Evolutionary conservation across 2,113 vertebrate genomes (phyloP).

Genomic region (Gasterosteus nipponicus): DNA sequence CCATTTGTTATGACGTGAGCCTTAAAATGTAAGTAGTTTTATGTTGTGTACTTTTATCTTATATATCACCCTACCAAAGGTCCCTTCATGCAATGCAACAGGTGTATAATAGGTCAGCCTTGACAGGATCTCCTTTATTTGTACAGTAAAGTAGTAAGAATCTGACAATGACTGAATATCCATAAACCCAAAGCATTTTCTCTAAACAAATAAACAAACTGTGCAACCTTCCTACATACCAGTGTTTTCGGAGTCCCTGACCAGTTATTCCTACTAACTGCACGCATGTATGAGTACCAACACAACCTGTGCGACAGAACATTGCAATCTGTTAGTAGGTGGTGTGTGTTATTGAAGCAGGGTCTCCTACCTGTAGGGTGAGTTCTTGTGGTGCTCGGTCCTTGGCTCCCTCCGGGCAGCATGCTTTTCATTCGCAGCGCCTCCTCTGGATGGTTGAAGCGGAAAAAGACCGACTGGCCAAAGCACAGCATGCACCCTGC

Average conservation of each 20-base stretch:
- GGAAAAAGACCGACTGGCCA: conserved; percentile 93
- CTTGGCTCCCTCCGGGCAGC: conserved; percentile 83
- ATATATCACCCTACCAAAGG: not conserved
- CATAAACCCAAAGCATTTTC: conserved; percentile 24
- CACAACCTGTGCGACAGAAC: conserved; percentile 2
- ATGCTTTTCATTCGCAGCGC: conserved; percentile 97
- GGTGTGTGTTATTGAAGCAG: not conserved
- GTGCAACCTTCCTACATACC: conserved; percentile 6
- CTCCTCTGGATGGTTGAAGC: conserved; percentile 96
- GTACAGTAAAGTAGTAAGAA: not conserved
- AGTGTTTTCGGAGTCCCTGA: conserved; percentile 2
- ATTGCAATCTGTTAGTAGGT: not conserved
- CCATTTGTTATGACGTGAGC: not conserved
- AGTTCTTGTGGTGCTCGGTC: conserved; percentile 64
- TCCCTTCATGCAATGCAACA: not conserved
- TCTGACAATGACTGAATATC: conserved; percentile 2
- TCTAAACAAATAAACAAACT: conserved; percentile 23
- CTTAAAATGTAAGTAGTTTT: not conserved
- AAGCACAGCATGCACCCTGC: conserved; percentile 97
- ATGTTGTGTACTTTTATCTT: not conserved
- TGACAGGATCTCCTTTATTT: conserved; percentile 2
- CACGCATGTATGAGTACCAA: not conserved
- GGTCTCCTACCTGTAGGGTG: conserved; percentile 80
- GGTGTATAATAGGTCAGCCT: not conserved
- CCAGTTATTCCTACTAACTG: not conserved